Evolutionary conservation across 1,140 invertebrate genomes (phyloP), one percentile per base, ranked within the genome.

Genomic region (Marisa cornuarietis): DNA sequence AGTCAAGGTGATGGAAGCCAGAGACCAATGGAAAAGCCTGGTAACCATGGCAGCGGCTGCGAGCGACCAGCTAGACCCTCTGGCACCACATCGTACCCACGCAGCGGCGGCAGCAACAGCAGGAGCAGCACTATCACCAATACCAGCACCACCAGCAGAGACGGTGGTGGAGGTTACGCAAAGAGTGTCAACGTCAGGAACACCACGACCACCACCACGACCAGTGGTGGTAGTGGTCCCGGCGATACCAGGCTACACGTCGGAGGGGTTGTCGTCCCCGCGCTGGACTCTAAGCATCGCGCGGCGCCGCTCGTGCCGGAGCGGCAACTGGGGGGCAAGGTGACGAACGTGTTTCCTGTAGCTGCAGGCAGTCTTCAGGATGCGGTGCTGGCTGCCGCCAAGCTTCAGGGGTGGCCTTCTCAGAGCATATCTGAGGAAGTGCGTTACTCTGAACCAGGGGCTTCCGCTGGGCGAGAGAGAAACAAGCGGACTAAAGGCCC

Each of bases 41-140:
- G 79, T 74, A 65, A 74, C 79, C 79, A 76, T 76, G 79, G 71
- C 62, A 77, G 74, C 65, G 76, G 63, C 76, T 69, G 74, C 62
- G 65, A 24, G 74, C 42, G 63, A 68, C 31, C 31, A 62, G 24
- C 26, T 20, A 75, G 61, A 68, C 31, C 26, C 11, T 54, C 76
- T 63, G 49, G 63, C 26, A 61, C 49, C 0, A 24, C 58, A 11
- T n/a, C 42, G 11, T 9, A 42, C 65, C n/a, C 26, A 22, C 22
- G n/a, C 11, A 14, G 54, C 13, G 65, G 49, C 20, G n/a, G n/a
- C 24, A 63, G 20, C 54, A 42, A n/a, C n/a, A 63, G 9, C 22
- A 42, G 22, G 9, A 63, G 58, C 6, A 61, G n/a, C 11, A 54
- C 65, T n/a, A 61, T 31, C 42, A 51, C 14, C 74, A 69, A 14